Percentiles rank a stretch among this genome's conserved stretches.
phyloP scores from a whole-genome alignment of 2,888 invertebrate species.

The Limenitis camilla region DNA sequence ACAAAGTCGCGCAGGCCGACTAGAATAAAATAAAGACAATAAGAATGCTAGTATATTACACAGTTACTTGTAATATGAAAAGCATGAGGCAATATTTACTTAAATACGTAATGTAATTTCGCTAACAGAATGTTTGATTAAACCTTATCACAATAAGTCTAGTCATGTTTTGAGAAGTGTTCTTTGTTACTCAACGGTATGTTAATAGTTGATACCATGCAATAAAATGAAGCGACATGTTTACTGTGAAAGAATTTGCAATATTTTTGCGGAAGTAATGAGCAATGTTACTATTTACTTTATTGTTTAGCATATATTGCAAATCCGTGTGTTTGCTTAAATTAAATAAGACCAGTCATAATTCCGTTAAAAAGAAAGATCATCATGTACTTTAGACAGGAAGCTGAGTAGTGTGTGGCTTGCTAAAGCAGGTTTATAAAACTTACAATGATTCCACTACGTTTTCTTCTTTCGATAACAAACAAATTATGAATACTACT shows the following conservation, averaged over 20 bases:
- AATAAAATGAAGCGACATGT: background rate
- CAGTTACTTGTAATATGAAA: conserved; percentile 6
- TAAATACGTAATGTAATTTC: conserved; percentile 9
- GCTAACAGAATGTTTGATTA: conserved; percentile 18
- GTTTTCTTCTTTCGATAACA: too few relatives aligned
- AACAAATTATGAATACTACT: too few relatives aligned
- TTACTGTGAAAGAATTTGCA: background rate
- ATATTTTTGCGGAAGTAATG: background rate
- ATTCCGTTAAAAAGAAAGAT: too few relatives aligned
- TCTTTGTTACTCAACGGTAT: too few relatives aligned
- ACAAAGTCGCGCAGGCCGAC: too few relatives aligned
- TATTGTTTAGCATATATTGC: background rate
- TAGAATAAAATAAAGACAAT: too few relatives aligned
- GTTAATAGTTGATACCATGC: background rate
- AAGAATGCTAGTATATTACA: too few relatives aligned
- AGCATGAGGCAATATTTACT: conserved; percentile 1
- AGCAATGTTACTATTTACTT: background rate
- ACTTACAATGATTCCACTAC: too few relatives aligned
- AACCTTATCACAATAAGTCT: conserved; percentile 16
- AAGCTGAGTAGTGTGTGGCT: too few relatives aligned
- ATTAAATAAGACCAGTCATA: too few relatives aligned
- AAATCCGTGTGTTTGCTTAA: background rate
- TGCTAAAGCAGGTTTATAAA: too few relatives aligned
- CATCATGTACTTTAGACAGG: too few relatives aligned
- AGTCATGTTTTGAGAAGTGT: conserved; percentile 10